Evolutionary conservation across 2,113 vertebrate genomes (phyloP).

Genomic region (Pelmatolapia mariae): DNA sequence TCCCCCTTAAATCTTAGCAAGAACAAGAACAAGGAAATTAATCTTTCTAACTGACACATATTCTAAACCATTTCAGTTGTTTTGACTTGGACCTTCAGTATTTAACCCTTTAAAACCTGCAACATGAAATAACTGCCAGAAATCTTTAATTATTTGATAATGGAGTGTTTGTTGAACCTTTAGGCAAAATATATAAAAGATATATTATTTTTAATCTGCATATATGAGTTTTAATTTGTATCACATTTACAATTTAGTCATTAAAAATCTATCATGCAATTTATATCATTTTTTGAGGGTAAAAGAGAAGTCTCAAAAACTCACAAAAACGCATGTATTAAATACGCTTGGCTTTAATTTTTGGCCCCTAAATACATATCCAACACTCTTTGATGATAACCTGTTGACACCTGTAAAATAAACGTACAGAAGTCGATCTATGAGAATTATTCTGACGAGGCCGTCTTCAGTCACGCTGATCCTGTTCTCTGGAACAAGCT

Average conservation of each 20-base stretch:
- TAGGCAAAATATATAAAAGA: background rate
- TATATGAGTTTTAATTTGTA: background rate
- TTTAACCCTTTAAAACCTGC: background rate
- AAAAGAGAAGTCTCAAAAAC: background rate
- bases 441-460: background rate
- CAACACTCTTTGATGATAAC: background rate
- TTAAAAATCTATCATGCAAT: background rate
- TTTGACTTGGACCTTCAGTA: background rate
- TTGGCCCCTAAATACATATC: background rate
- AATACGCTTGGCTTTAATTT: rapidly evolving
- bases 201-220: background rate
- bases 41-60: background rate
- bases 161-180: background rate
- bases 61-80: background rate
- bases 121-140: background rate
- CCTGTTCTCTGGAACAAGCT: background rate
- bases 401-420: background rate
- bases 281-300: background rate
- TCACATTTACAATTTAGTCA: background rate
- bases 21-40: background rate
- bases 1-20: rapidly evolving
- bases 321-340: rapidly evolving
- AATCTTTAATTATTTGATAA: background rate
- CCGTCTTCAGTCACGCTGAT: rapidly evolving
- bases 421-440: background rate